Evolutionary conservation across 2,797 vertebrate genomes (phyloP).

Genomic region (Chrysocyon brachyurus): DNA sequence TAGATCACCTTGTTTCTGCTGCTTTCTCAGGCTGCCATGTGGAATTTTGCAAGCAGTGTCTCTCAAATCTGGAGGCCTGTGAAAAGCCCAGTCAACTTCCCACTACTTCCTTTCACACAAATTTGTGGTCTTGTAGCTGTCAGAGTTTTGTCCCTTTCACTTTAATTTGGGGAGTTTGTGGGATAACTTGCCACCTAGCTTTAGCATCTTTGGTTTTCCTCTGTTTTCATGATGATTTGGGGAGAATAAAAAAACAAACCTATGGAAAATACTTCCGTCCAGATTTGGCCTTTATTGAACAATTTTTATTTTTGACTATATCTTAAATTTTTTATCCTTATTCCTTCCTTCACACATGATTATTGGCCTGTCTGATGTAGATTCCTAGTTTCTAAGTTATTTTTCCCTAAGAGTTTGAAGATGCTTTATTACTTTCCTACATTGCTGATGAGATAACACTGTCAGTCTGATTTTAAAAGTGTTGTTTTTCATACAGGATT

Average conservation of each 20-base stretch:
- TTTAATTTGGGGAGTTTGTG: neutral
- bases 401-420: neutral
- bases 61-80: neutral
- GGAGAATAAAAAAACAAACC: neutral
- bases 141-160: neutral
- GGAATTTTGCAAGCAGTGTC: neutral
- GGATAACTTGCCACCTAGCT: neutral
- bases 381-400: neutral
- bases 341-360: neutral
- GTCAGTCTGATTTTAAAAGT: neutral
- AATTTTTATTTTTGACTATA: neutral
- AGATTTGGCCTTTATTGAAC: neutral
- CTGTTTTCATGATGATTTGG: neutral
- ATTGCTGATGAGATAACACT: neutral
- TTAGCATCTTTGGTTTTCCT: neutral
- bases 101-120: neutral
- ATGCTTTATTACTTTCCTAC: neutral
- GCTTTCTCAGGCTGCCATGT: neutral
- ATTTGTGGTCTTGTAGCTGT: neutral
- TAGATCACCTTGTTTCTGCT: no score
- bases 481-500: conserved; percentile 38
- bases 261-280: neutral
- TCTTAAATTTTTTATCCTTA: neutral
- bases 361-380: neutral
- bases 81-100: accelerated